A percentile compares a stretch with the other conserved stretches of the same genome.
Conservation (phyloP, 2,797 vertebrate genomes). For the Gephyroberyx darwinii region DNA sequence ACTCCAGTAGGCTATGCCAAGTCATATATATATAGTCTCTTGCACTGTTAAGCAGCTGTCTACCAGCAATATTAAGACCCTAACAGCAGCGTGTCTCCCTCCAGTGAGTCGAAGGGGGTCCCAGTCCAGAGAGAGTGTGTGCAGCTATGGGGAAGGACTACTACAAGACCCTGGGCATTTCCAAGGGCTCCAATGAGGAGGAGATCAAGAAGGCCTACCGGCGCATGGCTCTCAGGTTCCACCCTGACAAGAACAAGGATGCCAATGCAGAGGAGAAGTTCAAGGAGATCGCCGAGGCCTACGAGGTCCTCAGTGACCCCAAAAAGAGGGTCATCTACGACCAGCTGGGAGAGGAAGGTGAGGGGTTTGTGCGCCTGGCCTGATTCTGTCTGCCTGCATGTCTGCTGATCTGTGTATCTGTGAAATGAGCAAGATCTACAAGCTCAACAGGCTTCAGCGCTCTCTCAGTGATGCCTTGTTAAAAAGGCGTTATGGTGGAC, state of each 20-base stretch:
- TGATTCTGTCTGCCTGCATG: not conserved
- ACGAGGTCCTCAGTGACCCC: slow-evolving; percentile 97
- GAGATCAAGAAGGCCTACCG: slow-evolving; percentile 98
- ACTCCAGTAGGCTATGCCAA: slow-evolving; percentile 36
- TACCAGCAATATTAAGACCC: slow-evolving; percentile 26
- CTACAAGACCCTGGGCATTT: slow-evolving; percentile 96
- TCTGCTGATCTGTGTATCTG: slow-evolving; percentile 19
- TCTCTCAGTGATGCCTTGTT: slow-evolving; percentile 36
- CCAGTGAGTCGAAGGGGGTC: slow-evolving; percentile 58
- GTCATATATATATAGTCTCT: slow-evolving; percentile 32
- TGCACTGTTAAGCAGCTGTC: slow-evolving; percentile 13
- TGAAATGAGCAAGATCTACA: slow-evolving; percentile 15
- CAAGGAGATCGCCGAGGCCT: slow-evolving; percentile 97
- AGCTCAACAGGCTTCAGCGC: not conserved
- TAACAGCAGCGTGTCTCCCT: slow-evolving; percentile 43
- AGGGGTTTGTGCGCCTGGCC: slow-evolving; percentile 62
- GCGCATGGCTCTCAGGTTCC: slow-evolving; percentile 97
- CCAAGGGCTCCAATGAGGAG: slow-evolving; percentile 92
- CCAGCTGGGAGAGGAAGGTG: slow-evolving; percentile 98
- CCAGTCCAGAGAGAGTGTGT: slow-evolving; percentile 41
- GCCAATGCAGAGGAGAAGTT: slow-evolving; percentile 95
- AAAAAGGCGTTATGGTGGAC: slow-evolving; percentile 45
- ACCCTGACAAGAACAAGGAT: slow-evolving; percentile 98
- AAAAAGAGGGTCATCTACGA: slow-evolving; percentile 96
- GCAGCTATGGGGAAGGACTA: slow-evolving; percentile 97